Conservation (phyloP, 1,140 invertebrate species). For the Trichonephila clavata region DNA sequence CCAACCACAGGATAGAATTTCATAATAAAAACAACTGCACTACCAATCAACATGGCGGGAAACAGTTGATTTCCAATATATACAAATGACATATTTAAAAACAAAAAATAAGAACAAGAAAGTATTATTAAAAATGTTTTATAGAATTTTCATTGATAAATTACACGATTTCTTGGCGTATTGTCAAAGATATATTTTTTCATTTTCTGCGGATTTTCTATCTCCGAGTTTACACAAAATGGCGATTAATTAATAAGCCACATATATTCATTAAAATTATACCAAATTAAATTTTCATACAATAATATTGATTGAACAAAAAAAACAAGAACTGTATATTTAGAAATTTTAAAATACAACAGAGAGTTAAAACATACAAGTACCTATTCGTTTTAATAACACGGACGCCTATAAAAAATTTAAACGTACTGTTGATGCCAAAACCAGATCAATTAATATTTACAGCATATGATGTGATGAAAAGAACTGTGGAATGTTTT, state of each 20-base stretch:
- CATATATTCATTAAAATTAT: not conserved
- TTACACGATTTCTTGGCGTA: not conserved
- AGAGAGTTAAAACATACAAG: not conserved
- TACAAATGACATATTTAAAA: slow-evolving; percentile 57
- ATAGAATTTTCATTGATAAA: not conserved
- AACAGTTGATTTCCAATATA: slow-evolving; percentile 64
- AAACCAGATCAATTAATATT: not conserved
- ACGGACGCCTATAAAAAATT: slow-evolving; percentile 9
- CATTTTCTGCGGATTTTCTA: slow-evolving; percentile 55
- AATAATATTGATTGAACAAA: no score
- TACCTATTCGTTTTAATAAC: not conserved
- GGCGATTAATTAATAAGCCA: slow-evolving; percentile 57
- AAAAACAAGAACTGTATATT: not conserved
- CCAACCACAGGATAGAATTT: not conserved
- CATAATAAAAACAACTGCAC: slow-evolving; percentile 73
- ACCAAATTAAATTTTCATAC: not conserved
- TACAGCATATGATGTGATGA: not conserved
- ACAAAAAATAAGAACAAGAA: not conserved
- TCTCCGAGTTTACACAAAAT: slow-evolving; percentile 32
- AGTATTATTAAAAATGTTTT: not conserved
- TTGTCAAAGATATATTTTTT: slow-evolving; percentile 6
- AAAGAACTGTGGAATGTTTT: not conserved
- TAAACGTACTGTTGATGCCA: not conserved
- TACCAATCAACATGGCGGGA: slow-evolving; percentile 73
- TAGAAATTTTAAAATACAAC: not conserved